Conservation (phyloP, 2,888 invertebrate species). For the Scaptomyza tumidula region DNA sequence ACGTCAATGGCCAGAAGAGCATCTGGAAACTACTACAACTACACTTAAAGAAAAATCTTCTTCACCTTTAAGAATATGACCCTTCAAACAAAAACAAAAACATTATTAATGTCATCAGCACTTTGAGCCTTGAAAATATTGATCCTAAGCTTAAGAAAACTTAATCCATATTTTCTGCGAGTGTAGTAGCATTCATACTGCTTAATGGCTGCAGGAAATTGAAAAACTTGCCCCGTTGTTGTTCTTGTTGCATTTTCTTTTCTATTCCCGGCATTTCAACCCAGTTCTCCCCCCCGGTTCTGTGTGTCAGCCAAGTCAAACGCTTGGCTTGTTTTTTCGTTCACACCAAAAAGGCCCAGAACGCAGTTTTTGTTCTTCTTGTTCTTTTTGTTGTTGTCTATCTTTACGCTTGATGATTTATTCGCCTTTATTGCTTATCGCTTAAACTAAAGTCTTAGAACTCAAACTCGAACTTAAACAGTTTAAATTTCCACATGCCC, state of each 20-base stretch:
- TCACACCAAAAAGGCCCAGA: constrained; percentile 23
- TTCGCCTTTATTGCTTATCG: constrained; percentile 48
- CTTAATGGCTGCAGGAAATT: constrained; percentile 77
- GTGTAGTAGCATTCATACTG: constrained; percentile 18
- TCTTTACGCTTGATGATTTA: constrained; percentile 51
- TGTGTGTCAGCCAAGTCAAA: constrained; percentile 62
- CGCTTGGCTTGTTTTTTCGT: constrained; percentile 50
- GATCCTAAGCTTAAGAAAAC: no score
- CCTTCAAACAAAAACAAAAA: background rate
- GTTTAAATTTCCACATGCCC: constrained; percentile 8
- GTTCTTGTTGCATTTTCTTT: constrained; percentile 33
- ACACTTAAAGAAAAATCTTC: background rate
- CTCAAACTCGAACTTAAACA: constrained; percentile 16
- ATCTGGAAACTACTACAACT: constrained; percentile 32
- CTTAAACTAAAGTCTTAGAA: constrained; percentile 14
- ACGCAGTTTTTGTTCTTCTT: background rate
- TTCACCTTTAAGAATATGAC: no score
- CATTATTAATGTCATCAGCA: background rate
- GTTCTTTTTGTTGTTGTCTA: constrained; percentile 1
- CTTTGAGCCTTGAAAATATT: background rate
- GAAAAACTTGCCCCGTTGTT: constrained; percentile 65
- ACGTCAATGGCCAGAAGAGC: constrained; percentile 71
- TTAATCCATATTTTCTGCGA: background rate
- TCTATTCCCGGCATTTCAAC: constrained; percentile 17
- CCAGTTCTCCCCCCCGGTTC: background rate